These are phyloP conservation scores for Anolis carolinensis DNA, from an alignment of 2,113 vertebrate genomes.

Conservation along the genomic window DNA sequence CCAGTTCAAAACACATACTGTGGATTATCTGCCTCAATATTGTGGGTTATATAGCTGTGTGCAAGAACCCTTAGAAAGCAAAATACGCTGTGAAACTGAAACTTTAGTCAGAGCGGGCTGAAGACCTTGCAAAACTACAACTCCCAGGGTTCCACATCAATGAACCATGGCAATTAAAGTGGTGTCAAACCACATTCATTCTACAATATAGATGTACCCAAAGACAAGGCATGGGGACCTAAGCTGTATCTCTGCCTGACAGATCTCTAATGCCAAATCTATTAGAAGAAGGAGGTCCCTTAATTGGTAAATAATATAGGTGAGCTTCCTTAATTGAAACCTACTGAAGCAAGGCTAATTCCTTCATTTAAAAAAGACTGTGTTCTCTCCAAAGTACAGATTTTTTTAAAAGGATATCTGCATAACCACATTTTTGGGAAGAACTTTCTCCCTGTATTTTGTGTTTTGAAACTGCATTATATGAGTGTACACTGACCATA, in stretches of 20 bases:
- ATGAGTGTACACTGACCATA: too few relatives aligned
- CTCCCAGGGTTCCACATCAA: too few relatives aligned
- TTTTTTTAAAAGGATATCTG: not conserved
- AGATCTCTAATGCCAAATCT: constrained; percentile 16
- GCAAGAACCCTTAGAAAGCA: too few relatives aligned
- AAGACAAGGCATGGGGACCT: not conserved
- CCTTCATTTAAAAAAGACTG: constrained; percentile 33
- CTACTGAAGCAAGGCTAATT: constrained; percentile 53
- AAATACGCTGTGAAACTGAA: too few relatives aligned
- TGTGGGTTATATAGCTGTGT: too few relatives aligned
- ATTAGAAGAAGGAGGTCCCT: constrained; percentile 31
- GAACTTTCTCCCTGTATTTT: not conserved
- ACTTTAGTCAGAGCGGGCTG: too few relatives aligned
- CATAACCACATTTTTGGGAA: not conserved
- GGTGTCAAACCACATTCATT: too few relatives aligned
- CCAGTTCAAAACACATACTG: too few relatives aligned
- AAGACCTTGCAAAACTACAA: too few relatives aligned
- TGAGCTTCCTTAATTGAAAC: constrained; percentile 64
- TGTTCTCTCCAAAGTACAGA: constrained; percentile 12
- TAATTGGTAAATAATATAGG: constrained; percentile 55
- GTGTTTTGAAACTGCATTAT: too few relatives aligned
- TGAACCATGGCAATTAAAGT: too few relatives aligned
- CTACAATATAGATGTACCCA: not conserved
- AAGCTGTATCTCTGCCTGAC: not conserved
- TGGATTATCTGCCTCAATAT: too few relatives aligned